Percentiles rank a stretch among this genome's conserved stretches.
Conservation (phyloP, 2,888 invertebrate species). For the Synanthedon andrenaeformis region DNA sequence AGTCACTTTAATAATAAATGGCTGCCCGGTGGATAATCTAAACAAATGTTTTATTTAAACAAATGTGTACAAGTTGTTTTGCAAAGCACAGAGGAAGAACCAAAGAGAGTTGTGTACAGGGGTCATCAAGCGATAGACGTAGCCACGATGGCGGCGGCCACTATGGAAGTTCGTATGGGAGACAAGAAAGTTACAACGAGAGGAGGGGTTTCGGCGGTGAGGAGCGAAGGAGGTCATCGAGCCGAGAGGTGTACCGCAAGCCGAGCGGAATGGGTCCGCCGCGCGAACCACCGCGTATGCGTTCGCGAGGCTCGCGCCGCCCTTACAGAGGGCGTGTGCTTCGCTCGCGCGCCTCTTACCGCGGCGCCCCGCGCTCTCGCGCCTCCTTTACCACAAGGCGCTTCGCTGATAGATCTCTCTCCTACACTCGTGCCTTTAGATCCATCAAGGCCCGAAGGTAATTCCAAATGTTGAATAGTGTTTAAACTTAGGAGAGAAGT, state of each 20-base stretch:
- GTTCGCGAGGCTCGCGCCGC: slow-evolving; percentile 67
- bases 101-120: slow-evolving; percentile 66
- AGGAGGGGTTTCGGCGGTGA: slow-evolving; percentile 63
- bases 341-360: slow-evolving; percentile 66
- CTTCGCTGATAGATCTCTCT: slow-evolving; percentile 49
- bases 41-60: slow-evolving; percentile 5
- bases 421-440: slow-evolving; percentile 56
- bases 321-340: slow-evolving; percentile 65
- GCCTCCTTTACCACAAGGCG: slow-evolving; percentile 50
- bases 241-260: slow-evolving; percentile 61
- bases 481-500: slow-evolving; percentile 7
- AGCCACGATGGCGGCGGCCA: slow-evolving; percentile 70
- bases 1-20: too few relatives aligned
- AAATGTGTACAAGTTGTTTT: slow-evolving; percentile 28
- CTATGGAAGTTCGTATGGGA: slow-evolving; percentile 67
- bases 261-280: slow-evolving; percentile 62
- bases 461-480: slow-evolving; percentile 34
- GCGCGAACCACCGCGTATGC: slow-evolving; percentile 47
- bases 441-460: slow-evolving; percentile 65
- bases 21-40: not conserved
- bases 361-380: slow-evolving; percentile 69
- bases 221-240: slow-evolving; percentile 68
- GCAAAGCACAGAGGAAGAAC: slow-evolving; percentile 42
- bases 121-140: slow-evolving; percentile 67
- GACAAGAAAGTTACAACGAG: slow-evolving; percentile 69